Percentiles rank a stretch among this genome's conserved stretches.
Conservation (phyloP, 2,797 vertebrate genomes). For the Dermochelys coriacea region DNA sequence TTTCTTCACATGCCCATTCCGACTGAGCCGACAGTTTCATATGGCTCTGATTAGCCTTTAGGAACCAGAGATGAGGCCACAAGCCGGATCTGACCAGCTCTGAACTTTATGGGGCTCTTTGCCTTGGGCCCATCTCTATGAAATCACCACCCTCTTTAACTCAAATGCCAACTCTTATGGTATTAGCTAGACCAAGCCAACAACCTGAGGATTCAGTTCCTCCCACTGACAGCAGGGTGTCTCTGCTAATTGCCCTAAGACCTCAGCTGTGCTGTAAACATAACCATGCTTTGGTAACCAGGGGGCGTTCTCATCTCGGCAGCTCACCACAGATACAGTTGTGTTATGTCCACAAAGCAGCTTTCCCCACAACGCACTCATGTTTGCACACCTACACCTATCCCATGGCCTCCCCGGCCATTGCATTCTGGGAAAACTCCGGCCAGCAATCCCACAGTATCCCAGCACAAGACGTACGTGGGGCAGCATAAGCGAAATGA, state of each 20-base stretch:
- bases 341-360: neutral
- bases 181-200: neutral
- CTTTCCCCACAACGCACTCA: neutral
- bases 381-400: neutral
- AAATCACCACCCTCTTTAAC: neutral
- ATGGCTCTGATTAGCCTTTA: neutral
- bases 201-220: no score
- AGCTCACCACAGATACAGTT: neutral
- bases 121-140: neutral
- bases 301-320: neutral
- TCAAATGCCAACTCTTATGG: neutral
- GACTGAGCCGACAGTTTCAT: neutral
- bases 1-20: neutral
- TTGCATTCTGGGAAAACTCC: constrained; percentile 3
- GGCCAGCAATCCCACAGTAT: neutral
- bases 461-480: neutral
- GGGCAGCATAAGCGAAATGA: neutral
- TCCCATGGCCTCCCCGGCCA: neutral
- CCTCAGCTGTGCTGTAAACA: neutral
- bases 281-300: neutral
- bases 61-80: neutral
- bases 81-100: neutral
- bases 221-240: neutral
- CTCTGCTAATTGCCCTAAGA: neutral
- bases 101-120: neutral